phyloP scores from a whole-genome alignment of 2,797 vertebrate genomes.

The Cetoscarus ocellatus region DNA sequence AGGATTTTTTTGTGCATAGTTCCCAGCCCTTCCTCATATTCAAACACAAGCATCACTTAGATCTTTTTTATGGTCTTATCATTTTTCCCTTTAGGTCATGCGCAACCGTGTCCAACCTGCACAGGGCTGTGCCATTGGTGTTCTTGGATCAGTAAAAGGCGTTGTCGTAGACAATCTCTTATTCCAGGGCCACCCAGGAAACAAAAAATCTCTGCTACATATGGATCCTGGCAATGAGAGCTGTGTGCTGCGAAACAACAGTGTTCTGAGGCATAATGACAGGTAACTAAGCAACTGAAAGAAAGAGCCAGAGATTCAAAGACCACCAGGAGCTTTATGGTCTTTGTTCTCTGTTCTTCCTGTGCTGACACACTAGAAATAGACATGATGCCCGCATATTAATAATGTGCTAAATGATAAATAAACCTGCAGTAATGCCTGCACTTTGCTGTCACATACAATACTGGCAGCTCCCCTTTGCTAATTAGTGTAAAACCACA shows the following conservation, averaged over 20 bases:
- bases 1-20: too few relatives aligned
- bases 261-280: constrained; percentile 85
- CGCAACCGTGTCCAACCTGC: constrained; percentile 92
- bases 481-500: too few relatives aligned
- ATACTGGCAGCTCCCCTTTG: too few relatives aligned
- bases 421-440: too few relatives aligned
- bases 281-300: constrained; percentile 78
- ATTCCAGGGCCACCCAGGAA: constrained; percentile 88
- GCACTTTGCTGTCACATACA: too few relatives aligned
- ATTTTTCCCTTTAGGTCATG: constrained; percentile 82
- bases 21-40: too few relatives aligned
- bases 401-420: too few relatives aligned
- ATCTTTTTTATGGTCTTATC: not conserved
- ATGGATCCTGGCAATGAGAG: constrained; percentile 83
- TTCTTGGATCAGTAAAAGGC: constrained; percentile 88
- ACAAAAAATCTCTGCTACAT: constrained; percentile 86
- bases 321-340: not conserved
- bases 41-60: not conserved
- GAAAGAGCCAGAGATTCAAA: constrained; percentile 10
- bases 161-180: constrained; percentile 91
- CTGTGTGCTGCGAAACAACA: constrained; percentile 89
- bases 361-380: not conserved
- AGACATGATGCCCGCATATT: too few relatives aligned
- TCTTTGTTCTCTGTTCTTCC: not conserved
- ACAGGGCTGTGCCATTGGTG: constrained; percentile 86